Percentiles rank a stretch among this genome's conserved stretches.
Evolutionary conservation across 2,888 invertebrate genomes (phyloP).

Genomic region (Drosophila rubida): DNA sequence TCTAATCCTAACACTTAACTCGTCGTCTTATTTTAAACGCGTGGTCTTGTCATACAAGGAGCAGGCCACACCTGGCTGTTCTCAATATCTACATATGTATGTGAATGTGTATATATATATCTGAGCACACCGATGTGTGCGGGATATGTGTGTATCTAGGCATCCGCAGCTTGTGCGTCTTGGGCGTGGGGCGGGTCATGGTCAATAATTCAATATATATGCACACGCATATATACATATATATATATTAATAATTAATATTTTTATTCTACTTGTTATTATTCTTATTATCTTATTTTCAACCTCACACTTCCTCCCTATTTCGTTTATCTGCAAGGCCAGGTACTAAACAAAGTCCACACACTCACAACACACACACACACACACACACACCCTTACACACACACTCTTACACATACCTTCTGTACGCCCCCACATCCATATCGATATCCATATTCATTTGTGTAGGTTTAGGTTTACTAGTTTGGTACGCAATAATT

Average conservation of each 20-base stretch:
- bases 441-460: conserved; percentile 51
- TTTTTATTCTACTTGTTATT: conserved; percentile 43
- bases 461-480: conserved; percentile 75
- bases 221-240: background rate
- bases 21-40: conserved; percentile 57
- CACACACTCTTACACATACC: conserved; percentile 3
- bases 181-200: conserved; percentile 62
- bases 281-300: conserved; percentile 26
- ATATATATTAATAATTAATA: conserved; percentile 45
- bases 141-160: conserved; percentile 30
- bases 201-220: conserved; percentile 38
- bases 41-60: conserved; percentile 60
- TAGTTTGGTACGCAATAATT: conserved; percentile 71
- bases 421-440: conserved; percentile 8
- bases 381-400: conserved; percentile 3
- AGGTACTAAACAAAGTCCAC: conserved; percentile 5
- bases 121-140: conserved; percentile 14
- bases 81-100: conserved; percentile 41
- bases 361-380: conserved; percentile 7
- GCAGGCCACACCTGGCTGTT: conserved; percentile 59
- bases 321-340: background rate
- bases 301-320: conserved; percentile 12
- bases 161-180: conserved; percentile 54
- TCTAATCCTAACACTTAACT: conserved; percentile 53
- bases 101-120: conserved; percentile 20